phyloP scores from a whole-genome alignment of 2,888 invertebrate species.

The Parascotia fuliginaria region DNA sequence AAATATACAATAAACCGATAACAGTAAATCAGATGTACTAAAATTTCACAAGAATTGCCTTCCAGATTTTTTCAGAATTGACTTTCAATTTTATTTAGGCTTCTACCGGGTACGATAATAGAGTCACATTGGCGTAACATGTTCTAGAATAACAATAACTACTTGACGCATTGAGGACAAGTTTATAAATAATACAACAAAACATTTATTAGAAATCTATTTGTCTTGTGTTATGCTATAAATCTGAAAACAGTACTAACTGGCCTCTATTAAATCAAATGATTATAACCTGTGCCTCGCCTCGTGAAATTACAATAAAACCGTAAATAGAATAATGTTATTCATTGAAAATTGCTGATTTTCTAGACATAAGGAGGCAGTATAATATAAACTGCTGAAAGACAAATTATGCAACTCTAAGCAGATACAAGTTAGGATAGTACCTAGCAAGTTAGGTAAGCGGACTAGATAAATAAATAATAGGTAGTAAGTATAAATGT shows the following conservation, averaged over 20 bases:
- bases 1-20: neutral
- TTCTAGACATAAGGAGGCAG: neutral
- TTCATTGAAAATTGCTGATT: neutral
- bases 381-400: neutral
- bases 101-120: neutral
- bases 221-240: neutral
- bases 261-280: neutral
- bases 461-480: too few relatives aligned
- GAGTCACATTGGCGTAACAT: neutral
- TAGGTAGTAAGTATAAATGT: too few relatives aligned
- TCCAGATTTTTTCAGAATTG: too few relatives aligned
- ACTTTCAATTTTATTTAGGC: neutral
- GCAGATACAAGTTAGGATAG: too few relatives aligned
- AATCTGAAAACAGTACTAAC: neutral
- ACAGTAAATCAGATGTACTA: neutral
- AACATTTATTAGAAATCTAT: neutral
- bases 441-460: too few relatives aligned
- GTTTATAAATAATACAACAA: neutral
- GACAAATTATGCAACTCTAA: neutral
- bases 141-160: neutral
- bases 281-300: neutral
- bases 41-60: neutral
- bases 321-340: neutral
- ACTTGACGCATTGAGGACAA: neutral
- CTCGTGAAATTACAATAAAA: constrained; percentile 5